Evolutionary conservation across 2,113 vertebrate genomes (phyloP).

Genomic region (Larimichthys polyactis): DNA sequence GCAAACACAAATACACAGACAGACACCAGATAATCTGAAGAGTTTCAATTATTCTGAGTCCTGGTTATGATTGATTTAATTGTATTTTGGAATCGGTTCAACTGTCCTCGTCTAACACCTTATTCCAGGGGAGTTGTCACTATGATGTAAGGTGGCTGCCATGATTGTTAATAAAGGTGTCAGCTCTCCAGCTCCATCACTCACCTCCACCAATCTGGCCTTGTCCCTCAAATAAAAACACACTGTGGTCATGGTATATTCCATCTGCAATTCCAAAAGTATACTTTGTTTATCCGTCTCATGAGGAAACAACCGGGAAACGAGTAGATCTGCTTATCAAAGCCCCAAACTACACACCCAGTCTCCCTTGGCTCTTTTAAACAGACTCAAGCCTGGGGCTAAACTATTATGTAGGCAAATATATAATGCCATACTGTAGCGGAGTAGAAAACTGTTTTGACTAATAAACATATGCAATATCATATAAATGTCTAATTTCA

Average conservation of each 20-base stretch:
- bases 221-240: conserved; percentile 38
- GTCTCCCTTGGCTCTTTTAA: neutral
- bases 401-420: neutral
- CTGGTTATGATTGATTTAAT: conserved; percentile 9
- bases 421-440: neutral
- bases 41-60: neutral
- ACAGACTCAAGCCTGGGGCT: neutral
- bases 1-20: neutral
- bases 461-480: neutral
- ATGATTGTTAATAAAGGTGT: conserved; percentile 55
- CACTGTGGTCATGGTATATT: conserved; percentile 15
- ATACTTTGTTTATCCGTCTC: conserved; percentile 12
- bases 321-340: neutral
- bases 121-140: conserved; percentile 28
- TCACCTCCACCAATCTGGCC: conserved; percentile 35
- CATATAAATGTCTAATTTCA: neutral
- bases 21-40: neutral
- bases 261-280: conserved; percentile 22
- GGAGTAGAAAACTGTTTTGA: neutral
- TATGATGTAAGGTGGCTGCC: conserved; percentile 50
- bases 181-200: conserved; percentile 39
- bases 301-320: conserved; percentile 4
- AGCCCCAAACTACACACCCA: conserved; percentile 5
- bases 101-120: conserved; percentile 29
- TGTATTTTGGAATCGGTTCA: conserved; percentile 25